Conservation (phyloP, 2,113 vertebrate genomes). For the Podarcis raffonei region DNA sequence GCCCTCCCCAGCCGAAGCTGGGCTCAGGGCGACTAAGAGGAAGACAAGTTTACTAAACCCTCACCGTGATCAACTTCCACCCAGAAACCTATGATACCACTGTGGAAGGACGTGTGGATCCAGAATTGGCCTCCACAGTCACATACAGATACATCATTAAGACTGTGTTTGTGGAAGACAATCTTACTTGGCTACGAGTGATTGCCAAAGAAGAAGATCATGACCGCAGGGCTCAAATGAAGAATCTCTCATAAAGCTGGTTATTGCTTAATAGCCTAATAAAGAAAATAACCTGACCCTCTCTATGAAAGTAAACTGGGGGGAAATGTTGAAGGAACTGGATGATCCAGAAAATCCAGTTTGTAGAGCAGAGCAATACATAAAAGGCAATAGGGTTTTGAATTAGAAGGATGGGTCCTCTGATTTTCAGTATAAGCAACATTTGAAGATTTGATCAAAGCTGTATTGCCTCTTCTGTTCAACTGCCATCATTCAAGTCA, state of each 20-base stretch:
- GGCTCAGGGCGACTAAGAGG: too few species aligned
- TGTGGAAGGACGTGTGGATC: too few species aligned
- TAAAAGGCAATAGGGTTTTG: constrained; percentile 23
- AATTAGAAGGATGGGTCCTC: background rate
- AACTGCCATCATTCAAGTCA: background rate
- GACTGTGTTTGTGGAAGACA: too few species aligned
- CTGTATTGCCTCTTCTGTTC: background rate
- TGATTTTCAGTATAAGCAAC: background rate
- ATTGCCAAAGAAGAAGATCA: too few species aligned
- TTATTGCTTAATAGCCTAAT: constrained; percentile 21
- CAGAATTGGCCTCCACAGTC: too few species aligned
- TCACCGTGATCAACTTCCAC: too few species aligned
- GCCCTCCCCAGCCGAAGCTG: too few species aligned
- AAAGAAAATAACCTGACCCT: constrained; percentile 26
- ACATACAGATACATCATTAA: too few species aligned
- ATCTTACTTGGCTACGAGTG: too few species aligned
- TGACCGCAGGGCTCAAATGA: background rate
- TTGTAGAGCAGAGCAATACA: constrained; percentile 18
- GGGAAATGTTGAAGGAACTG: constrained; percentile 15
- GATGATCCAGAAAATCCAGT: constrained; percentile 44
- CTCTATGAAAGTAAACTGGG: constrained; percentile 15
- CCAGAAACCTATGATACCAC: too few species aligned
- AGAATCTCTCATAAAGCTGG: background rate
- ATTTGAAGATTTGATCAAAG: background rate
- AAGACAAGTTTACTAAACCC: too few species aligned